phyloP scores from a whole-genome alignment of 2,113 vertebrate genomes.

The Hypanus sabinus region DNA sequence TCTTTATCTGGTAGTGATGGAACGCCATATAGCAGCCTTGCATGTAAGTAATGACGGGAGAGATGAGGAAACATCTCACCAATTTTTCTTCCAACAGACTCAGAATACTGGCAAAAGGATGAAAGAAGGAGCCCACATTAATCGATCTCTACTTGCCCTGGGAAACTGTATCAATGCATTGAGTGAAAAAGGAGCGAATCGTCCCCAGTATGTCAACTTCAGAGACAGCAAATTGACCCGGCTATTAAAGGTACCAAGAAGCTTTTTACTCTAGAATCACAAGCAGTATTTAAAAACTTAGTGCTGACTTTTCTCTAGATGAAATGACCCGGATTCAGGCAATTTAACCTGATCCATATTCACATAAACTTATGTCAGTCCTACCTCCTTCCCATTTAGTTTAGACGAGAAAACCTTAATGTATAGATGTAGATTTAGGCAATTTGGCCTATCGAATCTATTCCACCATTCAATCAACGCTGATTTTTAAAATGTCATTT shows the following conservation, averaged over 20 bases:
- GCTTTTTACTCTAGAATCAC: not conserved
- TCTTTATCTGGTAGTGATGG: not conserved
- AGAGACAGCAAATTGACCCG: slow-evolving; percentile 50
- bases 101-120: slow-evolving; percentile 55
- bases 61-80: not conserved
- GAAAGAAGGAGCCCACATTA: slow-evolving; percentile 55
- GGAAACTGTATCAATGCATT: slow-evolving; percentile 53
- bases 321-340: not conserved
- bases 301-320: not conserved
- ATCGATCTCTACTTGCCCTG: slow-evolving; percentile 48
- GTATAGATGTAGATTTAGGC: no score
- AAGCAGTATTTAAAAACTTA: not conserved
- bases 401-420: no score
- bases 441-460: no score
- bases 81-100: slow-evolving; percentile 43
- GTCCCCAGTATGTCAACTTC: slow-evolving; percentile 49
- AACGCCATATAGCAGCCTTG: not conserved
- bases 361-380: not conserved
- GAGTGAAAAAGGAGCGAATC: slow-evolving; percentile 45
- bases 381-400: not conserved
- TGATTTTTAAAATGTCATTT: no score
- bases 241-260: slow-evolving; percentile 54
- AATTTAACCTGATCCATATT: not conserved
- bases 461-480: no score
- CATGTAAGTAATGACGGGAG: not conserved